Base-by-base conservation (phyloP, 2,113 vertebrate species). In the Sylvia atricapilla region DNA sequence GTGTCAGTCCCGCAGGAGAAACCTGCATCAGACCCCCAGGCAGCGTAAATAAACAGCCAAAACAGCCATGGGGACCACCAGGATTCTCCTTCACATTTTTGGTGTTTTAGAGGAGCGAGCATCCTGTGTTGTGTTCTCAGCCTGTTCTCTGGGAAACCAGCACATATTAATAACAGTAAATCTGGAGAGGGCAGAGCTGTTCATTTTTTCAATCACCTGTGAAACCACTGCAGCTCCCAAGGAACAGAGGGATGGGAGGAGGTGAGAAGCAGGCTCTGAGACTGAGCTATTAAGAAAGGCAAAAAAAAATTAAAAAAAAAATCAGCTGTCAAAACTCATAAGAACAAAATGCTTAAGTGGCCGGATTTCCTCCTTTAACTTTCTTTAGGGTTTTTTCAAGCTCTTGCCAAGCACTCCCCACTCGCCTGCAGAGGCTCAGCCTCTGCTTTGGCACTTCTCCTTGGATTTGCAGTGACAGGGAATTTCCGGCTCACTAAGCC, bases 331-430 rank as follows among this genome's bases (percentile, higher is more conserved):
- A 93, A 82, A 94, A 78, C 15, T 35, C 49, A 1, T 72, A 88
- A 84, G 46, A 73, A 79, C 59, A 87, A 95, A 94, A 64, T 1
- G 43, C 70, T 92, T 87, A 89, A 91, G 64, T 52, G 74, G 74
- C 46, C 80, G 80, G 77, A 89, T 92, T 96, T 96, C 70, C 58
- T 75, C 77, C 66, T 86, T 68, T 52, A 91, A 77, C 74, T 94
- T 94, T 94, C 84, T 85, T 74, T 10, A 90, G 67, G 69, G 87
- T 37, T 93, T 86, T 94, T 60, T 83, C 75, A 31, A 81, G 63
- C 78, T n/a, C 16, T 18, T 70, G 84, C 80, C 94, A 49, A 85
- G 62, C 66, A 52, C 16, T 2, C 50, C 33, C 41, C 5, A 10
- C 64, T 46, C 5, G 2, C 76, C 55, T 9, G 67, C 5, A 79